These are phyloP conservation scores for Heptranchias perlo DNA, from an alignment of 2,113 vertebrate genomes.

Conservation along the genomic window DNA sequence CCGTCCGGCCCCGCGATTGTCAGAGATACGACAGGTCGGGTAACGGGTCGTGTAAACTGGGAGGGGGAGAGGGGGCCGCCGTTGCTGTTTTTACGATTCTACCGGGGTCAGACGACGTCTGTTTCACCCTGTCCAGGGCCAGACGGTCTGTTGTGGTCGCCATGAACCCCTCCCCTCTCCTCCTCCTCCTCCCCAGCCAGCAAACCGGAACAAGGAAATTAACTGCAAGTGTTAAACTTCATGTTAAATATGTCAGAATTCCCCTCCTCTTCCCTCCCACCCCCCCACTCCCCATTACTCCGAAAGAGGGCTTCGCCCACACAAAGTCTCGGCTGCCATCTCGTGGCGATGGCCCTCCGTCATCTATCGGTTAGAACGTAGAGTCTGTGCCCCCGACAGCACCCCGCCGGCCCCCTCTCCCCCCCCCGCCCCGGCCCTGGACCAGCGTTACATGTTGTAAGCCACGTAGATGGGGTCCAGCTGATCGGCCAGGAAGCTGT, in stretches of 20 bases:
- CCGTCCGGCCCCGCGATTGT: too few relatives aligned
- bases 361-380: background rate
- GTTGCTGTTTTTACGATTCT: too few relatives aligned
- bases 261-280: background rate
- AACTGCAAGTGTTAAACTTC: background rate
- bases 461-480: constrained; percentile 96
- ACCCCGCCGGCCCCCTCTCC: background rate
- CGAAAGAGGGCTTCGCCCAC: too few relatives aligned
- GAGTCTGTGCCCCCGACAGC: background rate
- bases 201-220: too few relatives aligned
- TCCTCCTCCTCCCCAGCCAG: background rate
- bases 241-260: background rate
- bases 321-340: too few relatives aligned
- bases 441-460: constrained; percentile 87
- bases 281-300: background rate
- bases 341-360: too few relatives aligned
- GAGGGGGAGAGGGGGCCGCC: too few relatives aligned
- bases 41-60: too few relatives aligned
- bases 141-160: too few relatives aligned
- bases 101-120: too few relatives aligned
- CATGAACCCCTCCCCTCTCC: background rate
- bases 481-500: constrained; percentile 93
- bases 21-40: too few relatives aligned
- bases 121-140: too few relatives aligned
- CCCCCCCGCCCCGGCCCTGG: background rate